Evolutionary conservation across 2,888 invertebrate genomes (phyloP).

Genomic region (Pantelozetes paolii): DNA sequence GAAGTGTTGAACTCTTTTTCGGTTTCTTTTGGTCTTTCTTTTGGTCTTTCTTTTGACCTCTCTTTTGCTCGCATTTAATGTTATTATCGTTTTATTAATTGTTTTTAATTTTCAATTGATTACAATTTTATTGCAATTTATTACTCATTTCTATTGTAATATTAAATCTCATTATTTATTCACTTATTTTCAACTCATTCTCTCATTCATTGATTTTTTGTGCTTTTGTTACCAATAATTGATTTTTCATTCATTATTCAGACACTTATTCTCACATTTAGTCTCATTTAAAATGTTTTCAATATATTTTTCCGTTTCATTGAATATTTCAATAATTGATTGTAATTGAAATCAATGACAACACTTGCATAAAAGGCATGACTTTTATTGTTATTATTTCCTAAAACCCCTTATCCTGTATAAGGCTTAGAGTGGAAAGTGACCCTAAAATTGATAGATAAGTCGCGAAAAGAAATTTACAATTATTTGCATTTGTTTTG

Average conservation of each 20-base stretch:
- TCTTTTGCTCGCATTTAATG: not conserved
- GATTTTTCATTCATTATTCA: not conserved
- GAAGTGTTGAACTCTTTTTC: no score
- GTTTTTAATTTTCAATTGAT: not conserved
- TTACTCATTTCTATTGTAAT: no score
- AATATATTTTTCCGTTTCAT: not conserved
- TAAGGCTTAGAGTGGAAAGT: not conserved
- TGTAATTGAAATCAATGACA: slow-evolving; percentile 22
- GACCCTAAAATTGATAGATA: slow-evolving; percentile 11
- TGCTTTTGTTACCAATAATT: not conserved
- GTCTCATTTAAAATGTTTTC: no score
- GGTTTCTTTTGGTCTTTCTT: no score
- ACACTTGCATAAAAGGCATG: slow-evolving; percentile 12
- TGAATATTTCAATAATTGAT: slow-evolving; percentile 27
- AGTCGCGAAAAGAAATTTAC: not conserved
- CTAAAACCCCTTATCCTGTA: not conserved
- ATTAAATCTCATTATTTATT: no score
- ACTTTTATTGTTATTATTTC: slow-evolving; percentile 22
- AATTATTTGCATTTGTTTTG: slow-evolving; percentile 1
- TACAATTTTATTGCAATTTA: not conserved
- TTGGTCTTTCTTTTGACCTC: not conserved
- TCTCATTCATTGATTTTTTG: no score
- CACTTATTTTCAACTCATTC: no score
- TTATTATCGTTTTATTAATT: not conserved
- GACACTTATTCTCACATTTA: no score